Conservation (phyloP, 1,140 invertebrate genomes). For the Meloidogyne chitwoodi region DNA sequence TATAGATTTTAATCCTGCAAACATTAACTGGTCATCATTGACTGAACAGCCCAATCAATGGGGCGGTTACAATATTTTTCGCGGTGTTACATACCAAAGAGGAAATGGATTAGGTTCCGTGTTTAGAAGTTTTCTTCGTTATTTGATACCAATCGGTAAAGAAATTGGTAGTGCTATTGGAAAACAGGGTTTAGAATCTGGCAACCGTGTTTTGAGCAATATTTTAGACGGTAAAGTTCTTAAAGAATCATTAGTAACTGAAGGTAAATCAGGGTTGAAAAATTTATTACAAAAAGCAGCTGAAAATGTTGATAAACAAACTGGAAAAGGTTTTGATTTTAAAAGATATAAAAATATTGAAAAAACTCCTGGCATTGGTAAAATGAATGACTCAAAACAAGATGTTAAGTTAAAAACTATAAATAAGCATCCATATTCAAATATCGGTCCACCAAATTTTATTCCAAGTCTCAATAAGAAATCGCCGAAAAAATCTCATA, state of each 20-base stretch:
- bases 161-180: conserved; percentile 4
- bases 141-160: not conserved
- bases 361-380: too few relatives aligned
- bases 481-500: not conserved
- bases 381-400: not conserved
- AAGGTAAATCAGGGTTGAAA: not conserved
- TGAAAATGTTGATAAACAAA: not conserved
- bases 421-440: not conserved
- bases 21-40: conserved; percentile 4
- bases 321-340: conserved; percentile 13
- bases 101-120: not conserved
- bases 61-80: conserved; percentile 1
- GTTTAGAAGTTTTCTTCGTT: not conserved
- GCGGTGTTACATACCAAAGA: conserved; percentile 1
- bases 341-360: not conserved
- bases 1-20: conserved; percentile 6
- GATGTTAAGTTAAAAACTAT: not conserved
- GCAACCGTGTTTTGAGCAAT: conserved; percentile 2
- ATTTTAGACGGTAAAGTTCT: conserved; percentile 9
- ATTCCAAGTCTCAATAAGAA: not conserved
- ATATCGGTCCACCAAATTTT: conserved; percentile 6
- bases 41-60: not conserved
- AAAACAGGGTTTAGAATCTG: conserved; percentile 14
- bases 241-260: conserved; percentile 11
- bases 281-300: conserved; percentile 20